Conservation (phyloP, 2,113 vertebrate species). For the Procapra przewalskii region DNA sequence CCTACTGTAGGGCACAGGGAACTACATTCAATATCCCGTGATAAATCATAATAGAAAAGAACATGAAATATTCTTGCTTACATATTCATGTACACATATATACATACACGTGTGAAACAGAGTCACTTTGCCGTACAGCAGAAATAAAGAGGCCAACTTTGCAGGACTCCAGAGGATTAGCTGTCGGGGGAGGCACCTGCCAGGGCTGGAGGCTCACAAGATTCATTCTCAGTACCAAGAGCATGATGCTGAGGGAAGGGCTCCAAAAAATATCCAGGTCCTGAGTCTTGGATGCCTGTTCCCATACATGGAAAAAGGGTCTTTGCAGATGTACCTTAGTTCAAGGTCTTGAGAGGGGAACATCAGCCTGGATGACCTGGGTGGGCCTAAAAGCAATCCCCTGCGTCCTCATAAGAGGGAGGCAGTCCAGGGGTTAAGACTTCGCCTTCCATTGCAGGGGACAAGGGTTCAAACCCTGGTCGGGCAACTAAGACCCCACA, state of each 20-base stretch:
- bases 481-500: neutral
- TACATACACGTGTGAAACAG: neutral
- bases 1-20: neutral
- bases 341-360: neutral
- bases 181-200: neutral
- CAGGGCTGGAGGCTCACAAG: neutral
- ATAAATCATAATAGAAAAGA: neutral
- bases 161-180: neutral
- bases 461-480: neutral
- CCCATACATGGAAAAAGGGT: neutral
- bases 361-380: neutral
- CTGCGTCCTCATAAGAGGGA: neutral
- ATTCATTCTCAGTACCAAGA: neutral
- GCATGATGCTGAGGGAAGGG: neutral
- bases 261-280: neutral
- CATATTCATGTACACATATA: neutral
- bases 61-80: neutral
- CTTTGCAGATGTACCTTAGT: neutral
- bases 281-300: neutral
- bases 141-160: neutral
- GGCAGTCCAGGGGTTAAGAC: neutral
- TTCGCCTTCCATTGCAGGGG: neutral
- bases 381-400: neutral
- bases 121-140: neutral
- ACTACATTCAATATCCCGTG: neutral